Evolutionary conservation across 35 echinoderm and acorn worm genomes (phyloP).

Genomic region (Apostichopus japonicus): DNA sequence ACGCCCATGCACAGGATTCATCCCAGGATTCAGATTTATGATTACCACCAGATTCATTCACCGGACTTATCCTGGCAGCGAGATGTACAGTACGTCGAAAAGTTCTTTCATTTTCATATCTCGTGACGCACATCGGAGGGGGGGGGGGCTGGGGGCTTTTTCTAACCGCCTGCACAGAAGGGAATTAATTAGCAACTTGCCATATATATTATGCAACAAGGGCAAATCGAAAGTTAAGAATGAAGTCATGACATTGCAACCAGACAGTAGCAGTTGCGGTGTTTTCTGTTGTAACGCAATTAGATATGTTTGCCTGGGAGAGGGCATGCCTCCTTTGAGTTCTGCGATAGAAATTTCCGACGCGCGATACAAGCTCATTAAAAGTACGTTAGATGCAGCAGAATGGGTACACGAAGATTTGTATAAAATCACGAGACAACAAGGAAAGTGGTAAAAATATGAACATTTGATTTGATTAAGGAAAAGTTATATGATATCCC

Average conservation of each 20-base stretch:
- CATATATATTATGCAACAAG: not conserved
- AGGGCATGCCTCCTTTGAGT: not conserved
- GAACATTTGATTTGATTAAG: too few relatives aligned
- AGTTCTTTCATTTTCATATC: too few relatives aligned
- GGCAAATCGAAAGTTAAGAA: not conserved
- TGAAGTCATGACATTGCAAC: not conserved
- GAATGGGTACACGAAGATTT: conserved; percentile 10
- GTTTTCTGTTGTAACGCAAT: conserved; percentile 32
- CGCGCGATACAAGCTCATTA: not conserved
- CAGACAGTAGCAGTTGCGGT: not conserved
- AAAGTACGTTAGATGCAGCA: not conserved
- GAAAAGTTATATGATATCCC: too few relatives aligned
- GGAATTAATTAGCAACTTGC: conserved; percentile 1
- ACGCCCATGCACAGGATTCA: too few relatives aligned
- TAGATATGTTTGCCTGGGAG: not conserved
- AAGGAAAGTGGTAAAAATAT: not conserved
- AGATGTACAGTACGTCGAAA: too few relatives aligned
- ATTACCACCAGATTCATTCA: too few relatives aligned
- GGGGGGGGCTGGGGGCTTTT: too few relatives aligned
- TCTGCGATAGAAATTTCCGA: not conserved
- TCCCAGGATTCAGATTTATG: too few relatives aligned
- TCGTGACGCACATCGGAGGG: too few relatives aligned
- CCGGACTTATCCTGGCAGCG: too few relatives aligned
- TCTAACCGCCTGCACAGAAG: not conserved
- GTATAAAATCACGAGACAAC: not conserved